These are phyloP conservation scores for Synergus itoensis DNA, from an alignment of 2,888 invertebrate genomes.

Conservation along the genomic window DNA sequence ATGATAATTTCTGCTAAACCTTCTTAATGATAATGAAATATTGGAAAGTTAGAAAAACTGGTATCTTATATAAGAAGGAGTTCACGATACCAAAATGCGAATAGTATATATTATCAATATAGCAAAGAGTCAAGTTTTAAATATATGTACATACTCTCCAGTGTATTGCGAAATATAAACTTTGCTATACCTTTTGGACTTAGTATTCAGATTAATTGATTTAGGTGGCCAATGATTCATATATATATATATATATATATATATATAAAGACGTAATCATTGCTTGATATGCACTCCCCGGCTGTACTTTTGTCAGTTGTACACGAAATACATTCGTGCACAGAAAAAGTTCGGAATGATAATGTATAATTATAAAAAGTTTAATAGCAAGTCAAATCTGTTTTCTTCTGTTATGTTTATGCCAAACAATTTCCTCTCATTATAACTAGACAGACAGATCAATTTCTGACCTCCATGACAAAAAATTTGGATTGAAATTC, in stretches of 20 bases:
- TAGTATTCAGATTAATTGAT: background rate
- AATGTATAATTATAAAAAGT: background rate
- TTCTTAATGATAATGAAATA: background rate
- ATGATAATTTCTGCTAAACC: background rate
- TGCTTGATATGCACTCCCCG: background rate
- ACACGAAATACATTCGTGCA: background rate
- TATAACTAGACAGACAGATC: background rate
- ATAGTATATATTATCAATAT: background rate
- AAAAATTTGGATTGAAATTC: too few species aligned
- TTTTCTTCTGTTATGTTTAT: background rate
- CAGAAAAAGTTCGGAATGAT: background rate
- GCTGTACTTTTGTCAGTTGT: background rate
- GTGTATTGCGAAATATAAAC: background rate
- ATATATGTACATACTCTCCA: too few species aligned
- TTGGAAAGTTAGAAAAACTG: background rate
- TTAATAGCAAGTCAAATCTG: background rate
- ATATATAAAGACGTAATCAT: background rate
- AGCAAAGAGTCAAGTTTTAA: too few species aligned
- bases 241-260: too few species aligned
- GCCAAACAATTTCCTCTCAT: background rate
- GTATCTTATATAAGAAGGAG: background rate
- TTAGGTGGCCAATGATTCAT: background rate
- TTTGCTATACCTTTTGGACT: background rate
- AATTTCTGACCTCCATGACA: background rate
- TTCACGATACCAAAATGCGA: background rate